Evolutionary conservation across 2,113 vertebrate genomes (phyloP).

Genomic region (Xenus cinereus): DNA sequence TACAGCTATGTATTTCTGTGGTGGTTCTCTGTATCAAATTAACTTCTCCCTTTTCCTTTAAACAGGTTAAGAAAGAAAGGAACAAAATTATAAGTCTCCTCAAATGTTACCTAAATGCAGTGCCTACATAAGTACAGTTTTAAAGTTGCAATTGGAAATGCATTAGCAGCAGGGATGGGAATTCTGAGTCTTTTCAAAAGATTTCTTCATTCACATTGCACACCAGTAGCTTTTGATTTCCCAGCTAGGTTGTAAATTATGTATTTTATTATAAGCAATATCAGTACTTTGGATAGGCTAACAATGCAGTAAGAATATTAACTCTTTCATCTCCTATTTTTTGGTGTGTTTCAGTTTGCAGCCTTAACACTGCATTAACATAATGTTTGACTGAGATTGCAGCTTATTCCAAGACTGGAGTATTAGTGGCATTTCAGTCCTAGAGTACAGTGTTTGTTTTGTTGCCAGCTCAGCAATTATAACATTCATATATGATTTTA

Average conservation of each 20-base stretch:
- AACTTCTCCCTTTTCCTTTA: not conserved
- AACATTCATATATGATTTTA: not conserved
- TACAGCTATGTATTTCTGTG: not conserved
- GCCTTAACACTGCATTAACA: not conserved
- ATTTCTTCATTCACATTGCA: not conserved
- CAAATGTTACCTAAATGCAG: not conserved
- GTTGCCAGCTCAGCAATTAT: not conserved
- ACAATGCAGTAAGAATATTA: not conserved
- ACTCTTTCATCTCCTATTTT: not conserved
- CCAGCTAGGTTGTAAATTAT: not conserved
- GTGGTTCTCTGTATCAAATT: not conserved
- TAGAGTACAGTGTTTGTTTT: not conserved
- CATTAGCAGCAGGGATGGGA: constrained; percentile 21
- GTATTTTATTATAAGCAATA: not conserved
- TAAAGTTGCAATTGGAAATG: constrained; percentile 14
- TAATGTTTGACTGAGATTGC: not conserved
- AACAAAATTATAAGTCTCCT: not conserved
- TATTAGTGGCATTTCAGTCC: not conserved
- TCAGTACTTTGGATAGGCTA: not conserved
- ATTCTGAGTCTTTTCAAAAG: not conserved
- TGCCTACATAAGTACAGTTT: not conserved
- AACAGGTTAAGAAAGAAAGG: not conserved
- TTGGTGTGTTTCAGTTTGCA: not conserved
- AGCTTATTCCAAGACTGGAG: not conserved
- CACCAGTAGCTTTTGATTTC: not conserved